Percentiles rank a stretch among this genome's conserved stretches.
Evolutionary conservation across 2,113 vertebrate species (phyloP).

Genomic region (Eolophus roseicapilla): DNA sequence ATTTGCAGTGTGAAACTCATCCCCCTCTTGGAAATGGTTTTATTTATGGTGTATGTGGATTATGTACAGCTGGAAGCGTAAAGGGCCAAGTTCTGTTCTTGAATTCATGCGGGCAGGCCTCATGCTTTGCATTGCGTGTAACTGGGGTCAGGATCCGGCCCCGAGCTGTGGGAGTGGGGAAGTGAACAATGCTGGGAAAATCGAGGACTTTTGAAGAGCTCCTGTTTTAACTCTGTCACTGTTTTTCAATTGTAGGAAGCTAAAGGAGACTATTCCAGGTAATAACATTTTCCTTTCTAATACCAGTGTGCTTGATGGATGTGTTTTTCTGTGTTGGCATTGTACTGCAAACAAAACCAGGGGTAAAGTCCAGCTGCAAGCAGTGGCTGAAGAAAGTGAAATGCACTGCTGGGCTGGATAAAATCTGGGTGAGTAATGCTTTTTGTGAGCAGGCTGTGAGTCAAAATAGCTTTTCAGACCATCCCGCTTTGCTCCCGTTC

Average conservation of each 20-base stretch:
- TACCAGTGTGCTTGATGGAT: constrained; percentile 29
- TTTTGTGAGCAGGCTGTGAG: constrained; percentile 53
- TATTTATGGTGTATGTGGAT: neutral
- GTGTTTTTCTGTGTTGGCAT: constrained; percentile 52
- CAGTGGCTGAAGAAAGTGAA: constrained; percentile 3
- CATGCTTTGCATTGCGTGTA: neutral
- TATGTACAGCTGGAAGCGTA: neutral
- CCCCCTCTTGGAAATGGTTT: neutral
- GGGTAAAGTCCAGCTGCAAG: neutral
- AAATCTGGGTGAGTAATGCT: constrained; percentile 54
- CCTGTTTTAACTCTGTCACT: constrained; percentile 61
- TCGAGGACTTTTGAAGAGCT: neutral
- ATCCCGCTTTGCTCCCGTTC: neutral
- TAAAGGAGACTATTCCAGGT: constrained; percentile 94
- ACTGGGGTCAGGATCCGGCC: neutral
- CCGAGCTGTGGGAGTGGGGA: constrained; percentile 26
- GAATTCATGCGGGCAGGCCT: neutral
- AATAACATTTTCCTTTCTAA: constrained; percentile 74
- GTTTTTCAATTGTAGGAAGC: constrained; percentile 85
- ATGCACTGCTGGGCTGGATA: constrained; percentile 21
- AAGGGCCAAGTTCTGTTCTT: neutral
- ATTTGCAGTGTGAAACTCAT: neutral
- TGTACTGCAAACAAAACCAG: constrained; percentile 10
- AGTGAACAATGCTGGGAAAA: constrained; percentile 67
- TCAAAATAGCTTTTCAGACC: neutral